Conservation (phyloP, 2,113 vertebrate species). For the Microtus oregoni region DNA sequence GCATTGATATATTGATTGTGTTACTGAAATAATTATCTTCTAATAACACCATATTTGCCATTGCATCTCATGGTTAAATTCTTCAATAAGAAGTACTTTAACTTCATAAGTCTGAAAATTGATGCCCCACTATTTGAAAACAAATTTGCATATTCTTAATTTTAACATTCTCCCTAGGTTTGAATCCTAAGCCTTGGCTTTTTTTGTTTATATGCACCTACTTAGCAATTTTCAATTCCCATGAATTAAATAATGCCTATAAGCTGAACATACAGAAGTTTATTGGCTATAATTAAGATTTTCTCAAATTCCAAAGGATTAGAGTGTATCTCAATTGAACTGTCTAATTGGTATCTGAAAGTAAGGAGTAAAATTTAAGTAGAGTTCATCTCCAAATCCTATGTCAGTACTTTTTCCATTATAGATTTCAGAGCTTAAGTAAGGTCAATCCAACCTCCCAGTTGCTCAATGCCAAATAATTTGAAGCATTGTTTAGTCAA, state of each 20-base stretch:
- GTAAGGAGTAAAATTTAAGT: background rate
- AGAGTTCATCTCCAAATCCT: background rate
- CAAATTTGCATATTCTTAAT: background rate
- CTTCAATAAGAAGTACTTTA: background rate
- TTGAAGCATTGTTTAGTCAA: background rate
- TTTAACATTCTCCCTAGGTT: too few relatives aligned
- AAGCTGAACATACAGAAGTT: background rate
- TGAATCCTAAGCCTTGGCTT: background rate
- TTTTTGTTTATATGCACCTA: background rate
- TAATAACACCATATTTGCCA: background rate
- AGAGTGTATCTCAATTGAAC: background rate
- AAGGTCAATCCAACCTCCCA: background rate
- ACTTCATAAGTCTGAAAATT: background rate
- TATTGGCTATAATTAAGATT: background rate
- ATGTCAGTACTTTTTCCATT: background rate
- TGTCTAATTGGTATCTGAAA: background rate
- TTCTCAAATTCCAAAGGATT: background rate
- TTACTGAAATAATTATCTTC: background rate
- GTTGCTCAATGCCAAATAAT: background rate
- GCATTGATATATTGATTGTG: background rate
- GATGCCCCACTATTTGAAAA: background rate
- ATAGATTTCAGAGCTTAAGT: background rate
- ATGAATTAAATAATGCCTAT: background rate
- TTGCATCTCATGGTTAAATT: background rate
- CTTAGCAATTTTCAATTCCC: background rate